Base-by-base conservation (phyloP, 2,888 invertebrate species). In the Elegia similella region DNA sequence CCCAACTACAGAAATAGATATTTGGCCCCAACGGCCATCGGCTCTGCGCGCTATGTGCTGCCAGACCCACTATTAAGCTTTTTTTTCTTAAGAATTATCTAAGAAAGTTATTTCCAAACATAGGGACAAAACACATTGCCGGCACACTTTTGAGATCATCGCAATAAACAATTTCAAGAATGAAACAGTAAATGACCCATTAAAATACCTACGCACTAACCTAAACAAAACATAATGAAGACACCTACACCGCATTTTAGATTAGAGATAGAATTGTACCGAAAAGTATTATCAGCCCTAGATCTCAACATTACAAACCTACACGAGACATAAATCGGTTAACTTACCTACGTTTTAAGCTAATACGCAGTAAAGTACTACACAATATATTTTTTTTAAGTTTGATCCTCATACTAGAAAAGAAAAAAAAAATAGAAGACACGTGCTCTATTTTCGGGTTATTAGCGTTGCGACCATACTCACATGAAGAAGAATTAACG, bases 181-280 rank as follows among this genome's bases (percentile, higher is more conserved):
- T 54, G 16, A 8, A 29, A n/a, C 48, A 29, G 12, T 42, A 46
- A 59, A 67, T 59, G 58, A 38, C 13, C 52, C 47, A 66, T 62
- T 63, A 60, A 59, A 66, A 61, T 62, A 64, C 67, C 71, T 66
- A 71, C 69, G 63, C 67, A 66, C 47, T 43, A 59, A 43, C 42
- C 34, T 16, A 62, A 43, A 61, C 58, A 58, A 60, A 59, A 52
- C 50, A 62, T 64, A 63, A 75, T 64, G 64, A 67, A 59, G 66
- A 73, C 76, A 67, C 80, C 80, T 74, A 82, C 79, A 67, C 67
- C 50, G 52, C 62, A 56, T 57, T 61, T 42, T 57, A 64, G 55
- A 66, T 64, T 62, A 57, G 16, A 56, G 59, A 60, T 64, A 59
- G 47, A 60, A 59, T 55, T 59, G 52, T 30, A 59, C 44, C 57